Conservation (phyloP, 2,888 invertebrate genomes). For the Falcaria lacertinaria region DNA sequence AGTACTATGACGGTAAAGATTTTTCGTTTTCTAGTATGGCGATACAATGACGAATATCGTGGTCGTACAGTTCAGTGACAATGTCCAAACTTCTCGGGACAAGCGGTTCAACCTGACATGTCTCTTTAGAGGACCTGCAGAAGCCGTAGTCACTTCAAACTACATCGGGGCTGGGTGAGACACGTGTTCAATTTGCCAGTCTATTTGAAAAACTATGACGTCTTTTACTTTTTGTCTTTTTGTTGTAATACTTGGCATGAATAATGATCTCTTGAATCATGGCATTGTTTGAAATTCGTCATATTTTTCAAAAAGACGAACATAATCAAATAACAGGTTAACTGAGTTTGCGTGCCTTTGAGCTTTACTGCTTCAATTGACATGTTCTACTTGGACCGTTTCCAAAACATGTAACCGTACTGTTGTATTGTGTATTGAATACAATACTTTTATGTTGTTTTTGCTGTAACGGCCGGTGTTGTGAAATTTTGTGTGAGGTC, state of each 20-base stretch:
- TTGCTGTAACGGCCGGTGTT: slow-evolving; percentile 26
- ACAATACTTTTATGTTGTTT: slow-evolving; percentile 26
- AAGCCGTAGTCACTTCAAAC: slow-evolving; percentile 95
- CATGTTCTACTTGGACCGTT: slow-evolving; percentile 24
- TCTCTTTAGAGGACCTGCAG: slow-evolving; percentile 93
- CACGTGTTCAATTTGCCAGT: slow-evolving; percentile 13
- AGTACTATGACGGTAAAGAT: too few relatives aligned
- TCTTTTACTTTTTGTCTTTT: neutral
- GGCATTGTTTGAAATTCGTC: neutral
- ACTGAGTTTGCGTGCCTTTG: slow-evolving; percentile 21
- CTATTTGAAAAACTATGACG: slow-evolving; percentile 27
- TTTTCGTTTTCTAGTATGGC: slow-evolving; percentile 83
- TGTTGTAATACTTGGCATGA: neutral
- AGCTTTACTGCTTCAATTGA: slow-evolving; percentile 19
- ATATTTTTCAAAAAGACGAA: neutral
- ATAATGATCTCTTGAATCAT: neutral
- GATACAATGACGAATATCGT: slow-evolving; percentile 97
- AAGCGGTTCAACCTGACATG: slow-evolving; percentile 96
- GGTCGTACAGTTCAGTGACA: slow-evolving; percentile 95
- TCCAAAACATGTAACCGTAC: slow-evolving; percentile 26
- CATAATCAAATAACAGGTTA: slow-evolving; percentile 5
- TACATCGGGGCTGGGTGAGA: slow-evolving; percentile 94
- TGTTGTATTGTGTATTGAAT: slow-evolving; percentile 24
- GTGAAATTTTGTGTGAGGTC: slow-evolving; percentile 29
- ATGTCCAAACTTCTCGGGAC: slow-evolving; percentile 93